Conservation (phyloP, 2,113 vertebrate genomes). For the Rhegmatorhina hoffmannsi region DNA sequence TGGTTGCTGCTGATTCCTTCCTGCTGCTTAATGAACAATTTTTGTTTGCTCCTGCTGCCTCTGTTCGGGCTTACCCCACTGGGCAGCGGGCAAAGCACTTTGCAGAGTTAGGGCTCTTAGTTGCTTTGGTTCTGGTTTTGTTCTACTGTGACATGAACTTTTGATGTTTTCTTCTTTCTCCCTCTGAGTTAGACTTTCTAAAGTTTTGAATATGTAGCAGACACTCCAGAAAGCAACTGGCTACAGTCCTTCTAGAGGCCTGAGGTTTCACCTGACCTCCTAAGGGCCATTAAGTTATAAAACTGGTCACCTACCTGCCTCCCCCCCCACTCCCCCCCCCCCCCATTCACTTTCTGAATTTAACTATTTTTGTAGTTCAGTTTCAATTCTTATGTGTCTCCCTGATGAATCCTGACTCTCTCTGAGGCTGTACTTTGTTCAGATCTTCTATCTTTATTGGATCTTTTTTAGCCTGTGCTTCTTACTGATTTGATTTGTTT, state of each 20-base stretch:
- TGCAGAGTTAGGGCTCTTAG: background rate
- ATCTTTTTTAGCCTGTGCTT: background rate
- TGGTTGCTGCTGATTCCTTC: background rate
- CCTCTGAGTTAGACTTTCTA: background rate
- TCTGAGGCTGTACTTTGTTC: background rate
- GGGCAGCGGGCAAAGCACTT: background rate
- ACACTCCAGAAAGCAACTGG: background rate
- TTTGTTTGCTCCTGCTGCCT: background rate
- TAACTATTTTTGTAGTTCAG: background rate
- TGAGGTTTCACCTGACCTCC: background rate
- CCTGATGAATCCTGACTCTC: background rate
- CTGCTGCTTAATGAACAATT: background rate
- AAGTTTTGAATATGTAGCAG: background rate
- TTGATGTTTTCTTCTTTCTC: background rate
- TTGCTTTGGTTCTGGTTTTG: background rate
- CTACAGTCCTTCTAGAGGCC: background rate
- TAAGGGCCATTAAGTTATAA: background rate
- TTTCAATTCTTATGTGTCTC: background rate
- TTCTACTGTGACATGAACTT: background rate
- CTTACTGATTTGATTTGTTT: background rate
- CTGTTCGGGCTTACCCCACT: background rate
- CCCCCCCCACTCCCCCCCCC: background rate
- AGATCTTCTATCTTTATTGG: background rate
- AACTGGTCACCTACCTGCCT: background rate
- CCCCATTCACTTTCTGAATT: background rate